Evolutionary conservation across 2,888 invertebrate genomes (phyloP), one percentile per base, ranked within the genome.

Genomic region (Drosophila paracracens): DNA sequence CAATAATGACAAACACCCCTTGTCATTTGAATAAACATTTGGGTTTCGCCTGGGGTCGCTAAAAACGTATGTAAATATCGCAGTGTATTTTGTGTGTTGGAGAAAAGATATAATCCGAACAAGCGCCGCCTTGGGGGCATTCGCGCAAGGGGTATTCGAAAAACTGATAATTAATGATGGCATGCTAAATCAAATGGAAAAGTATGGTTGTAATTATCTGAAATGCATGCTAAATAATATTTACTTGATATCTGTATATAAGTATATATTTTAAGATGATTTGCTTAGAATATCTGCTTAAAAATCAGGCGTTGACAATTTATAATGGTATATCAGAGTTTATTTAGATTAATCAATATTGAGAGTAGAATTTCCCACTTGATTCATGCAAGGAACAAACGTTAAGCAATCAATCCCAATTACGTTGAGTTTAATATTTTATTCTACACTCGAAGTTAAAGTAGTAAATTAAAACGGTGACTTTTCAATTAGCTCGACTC

Each of bases 11-110:
- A 60, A 56, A 68, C 61, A 67, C 64, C 52, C 74, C 67, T 68
- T 69, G 70, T 70, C 66, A 72, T 76, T 88, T 83, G 82, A 81
- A 88, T 88, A 86, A 86, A 86, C 80, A 88, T 86, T 81, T 71
- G 70, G 63, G 62, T 76, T 50, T 71, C 43, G 76, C 53, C 66
- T 68, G 66, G 56, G 73, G 59, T 74, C 73, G 82, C 82, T 88
- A 86, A 86, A 82, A 86, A 64, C 71, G 71, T 82, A 82, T 88
- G 83, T 81, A 88, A 86, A 88, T 86, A 75, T 70, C 18, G n/a
- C 36, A 25, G 31, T 57, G 18, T 54, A 10, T 40, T 16, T 40
- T 16, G 8, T 56, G 59, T 62, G 43, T 35, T 54, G 25, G 18
- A 43, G 43, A 51, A 13, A 25, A 48, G 10, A 38, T 29, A 62